Evolutionary conservation across 1,140 invertebrate species (phyloP).

Genomic region (Tetragnatha versicolor): DNA sequence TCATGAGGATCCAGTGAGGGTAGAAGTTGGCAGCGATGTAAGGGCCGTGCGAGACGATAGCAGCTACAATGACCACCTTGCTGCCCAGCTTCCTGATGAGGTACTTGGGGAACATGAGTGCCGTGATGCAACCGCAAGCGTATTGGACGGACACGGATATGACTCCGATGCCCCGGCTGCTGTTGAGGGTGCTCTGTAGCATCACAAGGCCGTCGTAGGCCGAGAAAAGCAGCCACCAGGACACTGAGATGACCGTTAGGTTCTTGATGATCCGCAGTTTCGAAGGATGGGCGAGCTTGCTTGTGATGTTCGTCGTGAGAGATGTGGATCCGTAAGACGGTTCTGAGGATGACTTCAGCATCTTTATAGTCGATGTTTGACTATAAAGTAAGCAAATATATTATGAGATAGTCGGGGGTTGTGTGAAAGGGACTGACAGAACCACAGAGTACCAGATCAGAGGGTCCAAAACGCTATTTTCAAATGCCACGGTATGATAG

Average conservation of each 20-base stretch:
- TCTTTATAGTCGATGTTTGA: no score
- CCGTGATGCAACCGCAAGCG: slow-evolving; percentile 57
- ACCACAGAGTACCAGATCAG: no score
- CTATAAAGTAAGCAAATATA: no score
- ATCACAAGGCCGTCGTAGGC: slow-evolving; percentile 7
- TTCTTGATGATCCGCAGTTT: not conserved
- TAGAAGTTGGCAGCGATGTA: not conserved
- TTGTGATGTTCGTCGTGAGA: no score
- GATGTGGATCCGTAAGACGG: no score
- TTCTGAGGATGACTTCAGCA: no score
- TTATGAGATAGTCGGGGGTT: no score
- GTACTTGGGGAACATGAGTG: not conserved
- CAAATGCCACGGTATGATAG: no score
- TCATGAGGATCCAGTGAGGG: not conserved
- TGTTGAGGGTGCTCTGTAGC: slow-evolving; percentile 50
- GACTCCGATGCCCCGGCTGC: slow-evolving; percentile 30
- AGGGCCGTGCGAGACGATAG: not conserved
- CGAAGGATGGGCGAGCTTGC: no score
- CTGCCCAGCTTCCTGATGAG: not conserved
- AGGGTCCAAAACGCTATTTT: no score
- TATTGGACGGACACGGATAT: slow-evolving; percentile 60
- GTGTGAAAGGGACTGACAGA: no score
- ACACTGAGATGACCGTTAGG: not conserved
- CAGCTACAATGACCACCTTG: not conserved
- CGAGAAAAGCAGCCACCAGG: not conserved